phyloP scores from a whole-genome alignment of 2,888 invertebrate genomes.

The Asteroscopus sphinx region DNA sequence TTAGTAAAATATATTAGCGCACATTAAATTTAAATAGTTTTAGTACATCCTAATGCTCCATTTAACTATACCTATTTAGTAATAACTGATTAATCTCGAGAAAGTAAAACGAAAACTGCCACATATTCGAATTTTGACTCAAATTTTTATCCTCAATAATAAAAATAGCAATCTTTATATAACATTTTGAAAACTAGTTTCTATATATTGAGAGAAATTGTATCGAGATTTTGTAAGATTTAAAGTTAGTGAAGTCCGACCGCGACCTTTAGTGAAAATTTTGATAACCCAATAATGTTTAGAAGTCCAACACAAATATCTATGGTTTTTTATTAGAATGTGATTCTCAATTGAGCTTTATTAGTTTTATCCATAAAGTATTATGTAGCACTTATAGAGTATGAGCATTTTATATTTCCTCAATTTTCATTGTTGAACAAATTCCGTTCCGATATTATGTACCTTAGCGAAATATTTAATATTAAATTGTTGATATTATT shows the following conservation, averaged over 20 bases:
- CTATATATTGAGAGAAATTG: constrained; percentile 59
- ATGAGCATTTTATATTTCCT: constrained; percentile 8
- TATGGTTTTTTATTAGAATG: not conserved
- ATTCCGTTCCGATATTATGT: constrained; percentile 45
- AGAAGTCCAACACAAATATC: constrained; percentile 12
- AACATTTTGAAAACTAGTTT: constrained; percentile 53
- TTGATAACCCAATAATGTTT: constrained; percentile 36
- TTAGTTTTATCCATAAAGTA: constrained; percentile 16
- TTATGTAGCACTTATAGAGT: constrained; percentile 6
- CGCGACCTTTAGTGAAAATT: constrained; percentile 34
- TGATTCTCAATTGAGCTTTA: constrained; percentile 18
- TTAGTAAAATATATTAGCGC: constrained; percentile 65
- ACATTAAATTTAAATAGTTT: constrained; percentile 62
- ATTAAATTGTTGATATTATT: constrained; percentile 59
- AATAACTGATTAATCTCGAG: constrained; percentile 63
- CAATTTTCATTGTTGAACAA: constrained; percentile 29
- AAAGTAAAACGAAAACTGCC: constrained; percentile 77
- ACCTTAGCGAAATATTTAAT: constrained; percentile 52
- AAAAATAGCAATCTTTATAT: constrained; percentile 59
- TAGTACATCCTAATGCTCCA: constrained; percentile 52
- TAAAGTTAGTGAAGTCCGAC: constrained; percentile 50
- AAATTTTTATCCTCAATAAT: constrained; percentile 70
- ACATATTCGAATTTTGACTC: constrained; percentile 81
- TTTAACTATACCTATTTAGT: constrained; percentile 58
- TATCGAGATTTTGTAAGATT: constrained; percentile 66